Base-by-base conservation (phyloP, 2,888 invertebrate species). In the Biston stratarius region DNA sequence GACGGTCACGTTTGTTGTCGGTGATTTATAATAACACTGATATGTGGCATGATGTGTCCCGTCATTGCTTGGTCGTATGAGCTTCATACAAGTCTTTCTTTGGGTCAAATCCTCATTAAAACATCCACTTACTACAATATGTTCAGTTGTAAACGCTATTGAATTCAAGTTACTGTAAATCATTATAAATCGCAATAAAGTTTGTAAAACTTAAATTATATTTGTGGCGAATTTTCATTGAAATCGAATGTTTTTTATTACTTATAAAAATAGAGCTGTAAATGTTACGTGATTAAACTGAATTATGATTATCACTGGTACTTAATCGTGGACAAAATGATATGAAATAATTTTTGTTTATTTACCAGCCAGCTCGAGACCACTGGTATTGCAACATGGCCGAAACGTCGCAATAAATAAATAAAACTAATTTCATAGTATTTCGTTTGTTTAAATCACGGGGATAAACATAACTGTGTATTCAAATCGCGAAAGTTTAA, bases 1-100 rank as follows among this genome's bases (percentile, higher is more conserved):
- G 80, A 82, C 77, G 73, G 74, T 77, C 74, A 71, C 77, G 74
- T 79, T 78, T 78, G 82, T 78, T 53, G 44, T 49, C n/a, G 83
- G 83, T 79, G 77, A 83, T 77, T 38, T 84, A 83, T 83, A 79
- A 81, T 79, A 87, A 86, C 85, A 83, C 85, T 93, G 93, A 93
- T 93, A 93, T 93, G 93, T 93, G 87, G 87, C 77, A 86, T 93
- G 93, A 93, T 93, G 93, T 93, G 93, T 92, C 82, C 88, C 87
- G 90, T 91, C 81, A 82, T 65, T 77, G 81, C 77, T 92, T 92
- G 91, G 92, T 92, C 92, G 81, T 82, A 82, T 78, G 80, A 83
- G 82, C 78, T 82, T 80, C 76, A 83, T 79, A 80, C 81, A 74
- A 77, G 62, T 71, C 65, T 64, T 69, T 69, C 74, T 74, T 73